Base-by-base conservation (phyloP, 2,113 vertebrate species). In the Fulmarus glacialis region DNA sequence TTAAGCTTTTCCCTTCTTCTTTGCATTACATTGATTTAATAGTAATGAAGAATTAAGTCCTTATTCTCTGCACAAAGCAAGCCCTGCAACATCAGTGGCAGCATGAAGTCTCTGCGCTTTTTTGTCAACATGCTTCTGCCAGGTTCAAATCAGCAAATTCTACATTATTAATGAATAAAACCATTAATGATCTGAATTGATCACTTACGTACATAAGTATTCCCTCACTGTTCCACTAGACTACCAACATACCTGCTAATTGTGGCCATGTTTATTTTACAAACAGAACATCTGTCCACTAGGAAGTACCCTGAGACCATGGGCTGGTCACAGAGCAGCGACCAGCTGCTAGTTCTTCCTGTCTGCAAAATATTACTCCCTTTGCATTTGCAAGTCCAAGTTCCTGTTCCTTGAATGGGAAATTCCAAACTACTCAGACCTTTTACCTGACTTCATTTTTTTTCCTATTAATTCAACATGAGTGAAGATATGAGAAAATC, bases 221-320 rank as follows among this genome's bases (percentile, higher is more conserved):
- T 36, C 15, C 34, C 12, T 26, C 26, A 67, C n/a, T 53, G 27
- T 55, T 75, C 36, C n/a, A 43, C n/a, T 20, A 38, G 48, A 64
- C 32, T 81, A 48, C 8, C 21, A 70, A 50, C 12, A 59, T 1
- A 4, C 12, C 27, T 60, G 38, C 11, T 12, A 17, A 17, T 4
- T 50, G 7, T 52, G 40, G 27, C 21, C 5, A 1, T 4, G 11
- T 2, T 70, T 19, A 45, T 72, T 72, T 68, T 73, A 32, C 38
- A 67, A 83, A 82, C 47, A 56, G 11, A 58, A 34, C 8, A n/a
- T 63, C 50, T 68, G 16, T 75, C 36, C 34, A 12, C 10, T 27
- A 30, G 14, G 23, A 91, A 60, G 34, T 38, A 60, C 8, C n/a
- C n/a, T 6, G 17, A 89, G 36, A 52, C 14, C 0, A 0, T 23